Evolutionary conservation across 37 sponge, comb jelly and placozoan genomes (phyloP).

Genomic region (Ephydatia muelleri): DNA sequence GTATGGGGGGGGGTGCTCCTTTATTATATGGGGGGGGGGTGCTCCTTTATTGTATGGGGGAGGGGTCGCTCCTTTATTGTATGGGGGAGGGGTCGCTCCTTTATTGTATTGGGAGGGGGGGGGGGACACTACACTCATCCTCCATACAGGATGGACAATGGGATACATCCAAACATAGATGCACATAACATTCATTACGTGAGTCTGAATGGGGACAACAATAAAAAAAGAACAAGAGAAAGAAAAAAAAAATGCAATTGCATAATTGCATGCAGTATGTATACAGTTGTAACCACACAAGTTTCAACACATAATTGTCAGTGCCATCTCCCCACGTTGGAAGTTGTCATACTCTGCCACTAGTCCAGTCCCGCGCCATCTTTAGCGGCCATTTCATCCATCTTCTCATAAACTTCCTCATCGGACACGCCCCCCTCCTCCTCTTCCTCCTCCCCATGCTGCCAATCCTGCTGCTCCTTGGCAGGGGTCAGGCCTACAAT

Average conservation of each 20-base stretch:
- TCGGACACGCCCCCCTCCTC: not conserved
- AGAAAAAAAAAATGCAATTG: not conserved
- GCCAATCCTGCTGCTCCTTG: not conserved
- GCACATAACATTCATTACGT: too few relatives aligned
- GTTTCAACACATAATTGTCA: not conserved
- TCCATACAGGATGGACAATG: too few relatives aligned
- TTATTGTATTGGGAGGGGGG: too few relatives aligned
- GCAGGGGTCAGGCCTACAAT: constrained; percentile 15
- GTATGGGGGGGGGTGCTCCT: too few relatives aligned
- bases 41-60: too few relatives aligned
- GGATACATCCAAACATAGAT: too few relatives aligned
- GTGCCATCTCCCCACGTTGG: not conserved
- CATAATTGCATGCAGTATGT: not conserved
- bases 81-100: too few relatives aligned
- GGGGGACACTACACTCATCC: too few relatives aligned
- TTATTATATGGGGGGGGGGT: too few relatives aligned
- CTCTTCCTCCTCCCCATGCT: constrained; percentile 3
- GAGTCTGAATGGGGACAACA: too few relatives aligned
- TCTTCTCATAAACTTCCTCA: not conserved
- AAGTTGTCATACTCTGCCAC: not conserved
- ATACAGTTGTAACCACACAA: not conserved
- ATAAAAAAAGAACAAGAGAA: not conserved
- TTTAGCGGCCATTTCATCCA: not conserved
- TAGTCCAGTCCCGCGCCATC: not conserved
- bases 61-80: too few relatives aligned